Percentiles rank a stretch among this genome's conserved stretches.
phyloP scores from a whole-genome alignment of 1,140 invertebrate species.

The Drosophila varians region DNA sequence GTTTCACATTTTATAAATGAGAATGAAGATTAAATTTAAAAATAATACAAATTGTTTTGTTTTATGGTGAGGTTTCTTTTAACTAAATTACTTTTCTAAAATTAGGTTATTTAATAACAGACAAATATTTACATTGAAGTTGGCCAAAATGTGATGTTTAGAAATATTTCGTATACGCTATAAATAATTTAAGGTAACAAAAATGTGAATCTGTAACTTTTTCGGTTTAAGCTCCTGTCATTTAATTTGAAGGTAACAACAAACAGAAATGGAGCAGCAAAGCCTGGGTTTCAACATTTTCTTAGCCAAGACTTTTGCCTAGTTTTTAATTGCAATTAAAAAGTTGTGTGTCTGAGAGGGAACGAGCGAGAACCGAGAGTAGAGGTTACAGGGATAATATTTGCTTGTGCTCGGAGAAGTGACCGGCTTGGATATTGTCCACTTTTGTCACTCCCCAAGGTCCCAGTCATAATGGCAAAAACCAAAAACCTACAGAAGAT shows the following conservation, averaged over 20 bases:
- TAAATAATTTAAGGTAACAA: not conserved
- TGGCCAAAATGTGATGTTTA: too few relatives aligned
- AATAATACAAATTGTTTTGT: too few relatives aligned
- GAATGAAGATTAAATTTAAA: too few relatives aligned
- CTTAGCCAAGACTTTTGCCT: conserved; percentile 63
- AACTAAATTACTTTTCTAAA: too few relatives aligned
- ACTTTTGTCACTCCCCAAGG: conserved; percentile 50
- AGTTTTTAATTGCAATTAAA: conserved; percentile 81
- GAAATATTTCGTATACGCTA: too few relatives aligned
- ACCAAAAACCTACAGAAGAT: conserved; percentile 13
- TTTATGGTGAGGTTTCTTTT: too few relatives aligned
- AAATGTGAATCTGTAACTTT: conserved; percentile 13
- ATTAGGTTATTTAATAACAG: too few relatives aligned
- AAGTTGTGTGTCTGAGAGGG: conserved; percentile 50
- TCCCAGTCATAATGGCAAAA: conserved; percentile 71
- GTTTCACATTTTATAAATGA: not conserved
- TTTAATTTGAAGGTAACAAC: conserved; percentile 32
- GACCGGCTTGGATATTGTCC: conserved; percentile 37
- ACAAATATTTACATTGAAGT: too few relatives aligned
- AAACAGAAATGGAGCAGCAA: conserved; percentile 1
- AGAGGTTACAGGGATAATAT: not conserved
- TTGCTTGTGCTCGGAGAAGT: conserved; percentile 7
- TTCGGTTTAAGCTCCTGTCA: conserved; percentile 6
- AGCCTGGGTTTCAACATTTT: conserved; percentile 35
- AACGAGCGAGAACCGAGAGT: not conserved